Conservation (phyloP, 1,140 invertebrate genomes). For the Sweltsa coloradensis region DNA sequence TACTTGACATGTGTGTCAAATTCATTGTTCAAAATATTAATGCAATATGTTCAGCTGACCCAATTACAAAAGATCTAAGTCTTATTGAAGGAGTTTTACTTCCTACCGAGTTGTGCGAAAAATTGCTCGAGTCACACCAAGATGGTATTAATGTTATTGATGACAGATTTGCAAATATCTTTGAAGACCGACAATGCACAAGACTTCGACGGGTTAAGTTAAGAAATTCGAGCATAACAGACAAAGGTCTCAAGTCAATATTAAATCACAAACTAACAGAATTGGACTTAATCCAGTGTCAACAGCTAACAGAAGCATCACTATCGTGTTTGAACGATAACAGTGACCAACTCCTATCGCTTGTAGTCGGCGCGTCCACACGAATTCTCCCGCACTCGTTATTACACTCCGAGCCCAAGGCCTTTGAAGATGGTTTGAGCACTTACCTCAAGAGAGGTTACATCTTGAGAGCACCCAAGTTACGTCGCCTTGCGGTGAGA, state of each 20-base stretch:
- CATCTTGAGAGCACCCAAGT: constrained; percentile 48
- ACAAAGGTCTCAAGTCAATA: constrained; percentile 51
- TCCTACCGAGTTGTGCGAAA: constrained; percentile 59
- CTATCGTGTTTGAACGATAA: constrained; percentile 42
- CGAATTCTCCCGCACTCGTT: constrained; percentile 19
- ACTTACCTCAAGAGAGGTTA: constrained; percentile 33
- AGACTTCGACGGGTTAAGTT: constrained; percentile 56
- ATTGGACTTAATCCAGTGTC: constrained; percentile 60
- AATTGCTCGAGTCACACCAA: constrained; percentile 46
- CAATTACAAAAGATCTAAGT: constrained; percentile 26
- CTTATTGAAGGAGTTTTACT: constrained; percentile 41
- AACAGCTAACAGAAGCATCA: constrained; percentile 42
- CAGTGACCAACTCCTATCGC: constrained; percentile 25
- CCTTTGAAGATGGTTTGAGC: constrained; percentile 23
- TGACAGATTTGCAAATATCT: constrained; percentile 56
- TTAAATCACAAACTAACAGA: constrained; percentile 56
- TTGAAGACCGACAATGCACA: constrained; percentile 49
- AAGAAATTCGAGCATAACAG: constrained; percentile 52
- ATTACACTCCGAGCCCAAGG: neutral
- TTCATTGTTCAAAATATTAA: constrained; percentile 49
- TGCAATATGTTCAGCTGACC: constrained; percentile 36
- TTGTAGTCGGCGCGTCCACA: constrained; percentile 26
- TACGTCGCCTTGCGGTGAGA: constrained; percentile 47
- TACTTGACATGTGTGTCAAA: constrained; percentile 48
- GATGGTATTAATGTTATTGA: constrained; percentile 37